These are phyloP conservation scores for Temnothorax nylanderi DNA, from an alignment of 1,140 invertebrate species.

Conservation along the genomic window DNA sequence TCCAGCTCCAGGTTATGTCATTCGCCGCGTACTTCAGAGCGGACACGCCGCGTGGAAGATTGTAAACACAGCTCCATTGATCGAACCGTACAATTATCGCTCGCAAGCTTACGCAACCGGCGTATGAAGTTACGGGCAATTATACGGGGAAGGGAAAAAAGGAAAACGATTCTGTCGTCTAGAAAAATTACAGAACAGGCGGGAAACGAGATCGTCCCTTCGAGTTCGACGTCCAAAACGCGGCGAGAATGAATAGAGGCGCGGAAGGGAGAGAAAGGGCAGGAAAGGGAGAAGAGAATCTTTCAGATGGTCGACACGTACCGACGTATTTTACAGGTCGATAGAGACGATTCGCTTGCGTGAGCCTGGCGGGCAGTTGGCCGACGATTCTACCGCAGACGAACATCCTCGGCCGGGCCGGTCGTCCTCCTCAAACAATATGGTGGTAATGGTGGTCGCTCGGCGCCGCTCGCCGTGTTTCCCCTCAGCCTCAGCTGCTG, in stretches of 20 bases:
- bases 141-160: background rate
- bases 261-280: too few species aligned
- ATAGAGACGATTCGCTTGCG: conserved; percentile 48
- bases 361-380: conserved; percentile 59
- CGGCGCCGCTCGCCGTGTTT: conserved; percentile 57
- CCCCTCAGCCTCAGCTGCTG: conserved; percentile 52
- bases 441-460: conserved; percentile 49
- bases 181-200: background rate
- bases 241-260: too few species aligned
- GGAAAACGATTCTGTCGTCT: background rate
- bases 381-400: conserved; percentile 61
- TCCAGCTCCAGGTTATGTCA: conserved; percentile 62
- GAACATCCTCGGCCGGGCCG: conserved; percentile 69
- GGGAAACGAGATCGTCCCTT: conserved; percentile 3
- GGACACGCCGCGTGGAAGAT: background rate
- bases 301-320: background rate
- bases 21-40: conserved; percentile 8
- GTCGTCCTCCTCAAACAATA: conserved; percentile 78
- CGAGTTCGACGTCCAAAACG: too few species aligned
- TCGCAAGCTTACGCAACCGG: background rate
- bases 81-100: background rate
- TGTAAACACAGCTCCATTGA: conserved; percentile 11
- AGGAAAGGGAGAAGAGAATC: too few species aligned
- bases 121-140: too few species aligned
- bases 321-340: conserved; percentile 64